Evolutionary conservation across 2,113 vertebrate species (phyloP).

Genomic region (Bujurquina vittata): DNA sequence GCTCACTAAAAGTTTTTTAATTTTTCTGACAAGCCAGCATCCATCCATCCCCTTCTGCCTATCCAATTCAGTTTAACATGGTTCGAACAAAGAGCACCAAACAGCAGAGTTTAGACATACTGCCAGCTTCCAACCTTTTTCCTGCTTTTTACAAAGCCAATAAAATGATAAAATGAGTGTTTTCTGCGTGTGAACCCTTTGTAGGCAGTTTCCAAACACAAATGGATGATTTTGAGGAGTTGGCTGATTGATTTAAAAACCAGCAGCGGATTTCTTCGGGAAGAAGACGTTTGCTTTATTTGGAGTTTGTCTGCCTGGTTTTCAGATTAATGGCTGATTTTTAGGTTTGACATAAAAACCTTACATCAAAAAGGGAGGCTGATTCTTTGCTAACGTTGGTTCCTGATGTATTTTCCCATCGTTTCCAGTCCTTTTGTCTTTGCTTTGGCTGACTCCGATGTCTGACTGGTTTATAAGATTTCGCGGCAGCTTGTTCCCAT

Average conservation of each 20-base stretch:
- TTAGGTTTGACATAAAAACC: too few relatives aligned
- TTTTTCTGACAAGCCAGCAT: too few relatives aligned
- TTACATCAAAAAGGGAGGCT: background rate
- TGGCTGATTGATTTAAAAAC: background rate
- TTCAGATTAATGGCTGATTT: too few relatives aligned
- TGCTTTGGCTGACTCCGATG: background rate
- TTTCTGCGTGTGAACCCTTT: background rate
- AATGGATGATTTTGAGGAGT: background rate
- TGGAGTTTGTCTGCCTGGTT: too few relatives aligned
- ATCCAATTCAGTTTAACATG: too few relatives aligned
- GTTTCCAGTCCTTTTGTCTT: background rate
- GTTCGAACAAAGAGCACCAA: background rate
- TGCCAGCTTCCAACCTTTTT: background rate
- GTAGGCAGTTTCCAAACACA: background rate
- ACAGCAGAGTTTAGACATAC: background rate
- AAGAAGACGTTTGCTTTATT: background rate
- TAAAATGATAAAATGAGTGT: background rate
- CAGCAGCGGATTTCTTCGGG: background rate
- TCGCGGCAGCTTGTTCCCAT: background rate
- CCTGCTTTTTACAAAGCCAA: background rate
- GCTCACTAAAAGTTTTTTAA: background rate
- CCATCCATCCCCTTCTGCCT: too few relatives aligned
- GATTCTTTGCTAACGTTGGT: background rate
- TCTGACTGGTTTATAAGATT: constrained; percentile 2
- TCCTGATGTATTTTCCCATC: background rate